Conservation (phyloP, 2,888 invertebrate genomes). For the Cephus pygmeus region DNA sequence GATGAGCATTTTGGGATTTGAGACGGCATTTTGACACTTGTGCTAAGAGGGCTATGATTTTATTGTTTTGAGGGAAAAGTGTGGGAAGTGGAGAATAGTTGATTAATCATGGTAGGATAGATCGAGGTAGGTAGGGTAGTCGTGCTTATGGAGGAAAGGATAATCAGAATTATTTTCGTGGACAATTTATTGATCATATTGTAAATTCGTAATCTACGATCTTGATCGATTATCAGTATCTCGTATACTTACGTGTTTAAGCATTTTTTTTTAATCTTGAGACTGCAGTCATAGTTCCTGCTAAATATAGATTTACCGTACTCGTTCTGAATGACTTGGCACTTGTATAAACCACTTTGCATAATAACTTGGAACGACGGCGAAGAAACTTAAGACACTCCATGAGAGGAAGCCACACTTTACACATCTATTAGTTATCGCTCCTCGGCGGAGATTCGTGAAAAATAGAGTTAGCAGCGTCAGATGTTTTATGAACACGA, state of each 20-base stretch:
- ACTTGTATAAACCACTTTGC: background rate
- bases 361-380: background rate
- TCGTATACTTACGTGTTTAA: background rate
- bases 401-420: background rate
- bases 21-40: background rate
- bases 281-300: background rate
- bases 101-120: background rate
- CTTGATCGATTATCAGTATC: no score
- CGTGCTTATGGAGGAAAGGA: background rate
- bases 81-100: background rate
- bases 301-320: background rate
- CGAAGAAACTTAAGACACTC: background rate
- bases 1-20: background rate
- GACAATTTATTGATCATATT: no score
- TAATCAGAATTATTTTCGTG: background rate
- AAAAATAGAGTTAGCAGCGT: background rate
- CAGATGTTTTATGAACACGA: background rate
- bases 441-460: background rate
- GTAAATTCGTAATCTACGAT: no score
- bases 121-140: background rate
- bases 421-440: background rate
- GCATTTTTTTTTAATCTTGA: background rate
- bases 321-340: background rate
- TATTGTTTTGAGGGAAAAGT: background rate
- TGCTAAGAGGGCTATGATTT: background rate